Evolutionary conservation across 2,113 vertebrate genomes (phyloP), one percentile per base, ranked within the genome.

Genomic region (Pongo pygmaeus): DNA sequence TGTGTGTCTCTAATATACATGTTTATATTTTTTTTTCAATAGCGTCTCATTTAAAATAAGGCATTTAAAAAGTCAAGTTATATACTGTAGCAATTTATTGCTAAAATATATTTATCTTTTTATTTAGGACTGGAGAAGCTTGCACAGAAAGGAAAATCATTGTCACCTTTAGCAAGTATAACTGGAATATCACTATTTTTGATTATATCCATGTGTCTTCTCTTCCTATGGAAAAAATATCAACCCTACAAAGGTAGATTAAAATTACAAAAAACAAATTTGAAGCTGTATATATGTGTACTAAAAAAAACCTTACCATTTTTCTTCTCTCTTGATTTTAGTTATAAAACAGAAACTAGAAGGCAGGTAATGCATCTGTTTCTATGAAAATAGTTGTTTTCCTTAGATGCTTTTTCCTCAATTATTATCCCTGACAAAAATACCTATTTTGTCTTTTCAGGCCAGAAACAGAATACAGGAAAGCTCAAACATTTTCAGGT

Each of bases 111-210:
- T 88, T 70, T 96, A 30, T 92, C 25, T 91, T 98, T 98, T 91
- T 98, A 96, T 98, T 85, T 97, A 99, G 99, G 99, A 87, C 72
- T 98, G 93, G 98, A 99, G 97, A 99, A 98, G 52, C 95, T 98
- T 97, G 92, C 98, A 80, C 98, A 99, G 59, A 98, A 98, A 97
- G 98, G 98, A 91, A 99, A 98, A 91, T 99, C 98, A 75, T 89
- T 99, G 89, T 98, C 98, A 32, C 98, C 99, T 75, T 98, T 99
- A 97, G 99, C 98, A 95, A 98, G 98, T 97, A 99, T 99, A 97
- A 99, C 99, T 1, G 99, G 99, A 98, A 97, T 99, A 95, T 99
- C 98, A 40, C 95, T 99, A 84, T 98, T 99, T 98, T 97, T 99
- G 96, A 99, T 99, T 97, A 57, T 99, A 91, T 97, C 98, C 95